These are phyloP conservation scores for Oryzias woworae DNA, from an alignment of 2,113 vertebrate genomes.

Conservation along the genomic window DNA sequence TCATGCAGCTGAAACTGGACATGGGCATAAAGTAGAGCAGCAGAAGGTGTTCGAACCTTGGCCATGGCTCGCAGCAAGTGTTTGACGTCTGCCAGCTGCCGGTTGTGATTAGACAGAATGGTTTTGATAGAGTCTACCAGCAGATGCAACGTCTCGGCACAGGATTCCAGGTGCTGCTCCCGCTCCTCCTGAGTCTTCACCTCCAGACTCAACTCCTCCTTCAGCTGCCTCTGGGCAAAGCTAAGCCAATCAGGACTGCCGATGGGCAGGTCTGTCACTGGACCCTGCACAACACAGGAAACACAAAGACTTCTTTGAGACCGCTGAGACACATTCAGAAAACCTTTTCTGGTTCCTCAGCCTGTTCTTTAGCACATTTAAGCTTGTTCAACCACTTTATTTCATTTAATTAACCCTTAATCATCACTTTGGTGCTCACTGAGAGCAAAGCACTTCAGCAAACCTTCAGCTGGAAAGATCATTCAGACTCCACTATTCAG, in stretches of 20 bases:
- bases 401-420: too few species aligned
- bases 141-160: conserved; percentile 91
- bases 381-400: too few species aligned
- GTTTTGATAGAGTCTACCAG: conserved; percentile 95
- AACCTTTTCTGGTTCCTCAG: too few species aligned
- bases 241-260: conserved; percentile 93
- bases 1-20: not conserved
- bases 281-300: conserved; percentile 73
- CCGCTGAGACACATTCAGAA: too few species aligned
- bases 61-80: conserved; percentile 97
- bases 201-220: conserved; percentile 87
- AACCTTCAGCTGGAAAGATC: too few species aligned
- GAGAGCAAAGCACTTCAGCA: too few species aligned
- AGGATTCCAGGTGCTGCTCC: conserved; percentile 90
- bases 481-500: too few species aligned
- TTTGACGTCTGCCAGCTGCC: conserved; percentile 94
- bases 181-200: conserved; percentile 86
- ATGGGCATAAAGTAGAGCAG: too few species aligned
- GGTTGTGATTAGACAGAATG: conserved; percentile 92
- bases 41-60: conserved; percentile 79
- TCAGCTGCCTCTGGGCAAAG: conserved; percentile 89
- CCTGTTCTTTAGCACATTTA: too few species aligned
- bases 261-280: conserved; percentile 86
- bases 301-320: not conserved
- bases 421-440: too few species aligned